A percentile compares a stretch with the other conserved stretches of the same genome.
phyloP scores from a whole-genome alignment of 1,140 invertebrate species.

The Heliothis virescens region DNA sequence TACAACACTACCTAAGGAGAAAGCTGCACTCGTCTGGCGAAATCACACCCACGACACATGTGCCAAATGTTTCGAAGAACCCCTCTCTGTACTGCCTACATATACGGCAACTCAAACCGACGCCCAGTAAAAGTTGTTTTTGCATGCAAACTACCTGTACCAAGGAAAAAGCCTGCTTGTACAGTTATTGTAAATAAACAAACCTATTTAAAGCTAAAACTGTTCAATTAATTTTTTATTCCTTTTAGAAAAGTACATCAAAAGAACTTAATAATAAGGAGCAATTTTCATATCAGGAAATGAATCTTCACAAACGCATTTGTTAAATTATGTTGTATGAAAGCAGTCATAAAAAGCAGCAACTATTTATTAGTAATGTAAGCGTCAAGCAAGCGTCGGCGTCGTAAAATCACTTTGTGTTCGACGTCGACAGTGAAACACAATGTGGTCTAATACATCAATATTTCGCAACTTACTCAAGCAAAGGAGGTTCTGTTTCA shows the following conservation, averaged over 20 bases:
- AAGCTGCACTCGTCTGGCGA: slow-evolving; percentile 79
- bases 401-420: slow-evolving; percentile 13
- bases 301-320: neutral
- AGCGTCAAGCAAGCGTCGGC: neutral
- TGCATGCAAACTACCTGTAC: slow-evolving; percentile 50
- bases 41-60: slow-evolving; percentile 81
- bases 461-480: too few relatives aligned
- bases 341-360: neutral
- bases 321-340: neutral
- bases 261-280: too few relatives aligned
- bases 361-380: slow-evolving; percentile 1
- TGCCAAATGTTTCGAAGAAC: slow-evolving; percentile 78
- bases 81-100: slow-evolving; percentile 56
- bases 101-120: slow-evolving; percentile 67
- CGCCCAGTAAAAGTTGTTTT: slow-evolving; percentile 76
- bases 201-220: too few relatives aligned
- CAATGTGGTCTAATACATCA: neutral
- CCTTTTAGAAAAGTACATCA: too few relatives aligned
- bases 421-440: neutral
- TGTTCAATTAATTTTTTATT: too few relatives aligned
- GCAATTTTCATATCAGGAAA: too few relatives aligned
- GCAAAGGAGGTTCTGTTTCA: too few relatives aligned
- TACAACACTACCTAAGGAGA: slow-evolving; percentile 78
- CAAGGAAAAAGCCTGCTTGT: slow-evolving; percentile 32
- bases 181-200: slow-evolving; percentile 2